Percentiles rank a stretch among this genome's conserved stretches.
phyloP scores from a whole-genome alignment of 2,797 vertebrate genomes.

The Aldrovandia affinis region DNA sequence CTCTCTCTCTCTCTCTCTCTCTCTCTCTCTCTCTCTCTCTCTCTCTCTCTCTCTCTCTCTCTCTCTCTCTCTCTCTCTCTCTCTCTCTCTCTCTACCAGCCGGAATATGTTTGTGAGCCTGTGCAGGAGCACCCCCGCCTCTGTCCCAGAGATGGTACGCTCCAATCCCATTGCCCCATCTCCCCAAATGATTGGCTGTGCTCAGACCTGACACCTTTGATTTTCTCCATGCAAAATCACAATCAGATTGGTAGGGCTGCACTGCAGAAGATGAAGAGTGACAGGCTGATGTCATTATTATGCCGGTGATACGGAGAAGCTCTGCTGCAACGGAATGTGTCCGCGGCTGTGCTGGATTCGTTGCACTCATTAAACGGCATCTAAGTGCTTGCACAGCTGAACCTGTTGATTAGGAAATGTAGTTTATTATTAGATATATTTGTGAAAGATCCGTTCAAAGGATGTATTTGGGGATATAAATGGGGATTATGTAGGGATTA shows the following conservation, averaged over 20 bases:
- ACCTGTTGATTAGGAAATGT: not conserved
- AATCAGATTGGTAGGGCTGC: constrained; percentile 16
- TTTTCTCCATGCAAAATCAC: constrained; percentile 25
- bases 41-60: not conserved
- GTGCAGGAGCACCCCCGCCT: constrained; percentile 2
- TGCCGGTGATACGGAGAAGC: not conserved
- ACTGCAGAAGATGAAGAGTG: constrained; percentile 27
- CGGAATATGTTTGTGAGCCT: not conserved
- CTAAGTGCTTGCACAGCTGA: not conserved
- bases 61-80: not conserved
- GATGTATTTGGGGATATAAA: not conserved
- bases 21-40: not conserved
- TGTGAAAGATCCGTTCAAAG: not conserved
- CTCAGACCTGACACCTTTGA: constrained; percentile 29
- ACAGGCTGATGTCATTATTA: constrained; percentile 29
- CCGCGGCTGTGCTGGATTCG: not conserved
- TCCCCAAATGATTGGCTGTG: not conserved
- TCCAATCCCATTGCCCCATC: constrained; percentile 18
- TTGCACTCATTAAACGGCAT: not conserved
- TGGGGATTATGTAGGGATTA: not conserved
- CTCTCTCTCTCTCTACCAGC: too few species aligned
- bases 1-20: not conserved
- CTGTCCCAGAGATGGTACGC: constrained; percentile 1
- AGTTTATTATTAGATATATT: not conserved
- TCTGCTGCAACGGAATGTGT: not conserved